Base-by-base conservation (phyloP, 2,113 vertebrate genomes). In the Phylloscopus trochiloides region DNA sequence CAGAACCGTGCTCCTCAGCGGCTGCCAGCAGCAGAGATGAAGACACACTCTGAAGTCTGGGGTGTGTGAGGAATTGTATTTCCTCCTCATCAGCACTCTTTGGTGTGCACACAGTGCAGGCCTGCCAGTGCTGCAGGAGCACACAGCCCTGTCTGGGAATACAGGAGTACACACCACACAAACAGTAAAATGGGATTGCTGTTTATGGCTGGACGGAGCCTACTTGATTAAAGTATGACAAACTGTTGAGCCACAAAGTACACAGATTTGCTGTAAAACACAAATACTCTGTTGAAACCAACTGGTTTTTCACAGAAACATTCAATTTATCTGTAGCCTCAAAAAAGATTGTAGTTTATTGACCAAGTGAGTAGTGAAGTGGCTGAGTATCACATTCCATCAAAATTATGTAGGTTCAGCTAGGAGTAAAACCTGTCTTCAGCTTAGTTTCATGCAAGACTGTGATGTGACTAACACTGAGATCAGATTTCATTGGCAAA, bases 401-500 rank as follows among this genome's bases (percentile, higher is more conserved):
- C 78, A 77, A 66, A 58, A 50, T 92, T 83, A 62, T 8, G 43
- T 58, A 58, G 50, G 67, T 83, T 90, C 71, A 88, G 31, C 34
- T 74, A 66, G 51, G 51, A 95, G 75, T 52, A 63, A 92, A 92
- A 88, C 51, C 63, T 76, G 48, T 92, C 81, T 86, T 86, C 55
- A 70, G 48, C 48, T 92, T 83, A 63, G 67, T 63, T 92, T 25
- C 32, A 43, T 18, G 3, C n/a, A 48, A 80, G 63, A 28, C 55
- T 62, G 11, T 81, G 55, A 67, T 57, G 54, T 91, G 62, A 86
- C 84, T 92, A 73, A 93, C 22, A 21, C 2, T 70, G 59, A 71
- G 63, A 63, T 92, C 52, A 51, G 59, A 86, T 96, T 96, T 96
- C 63, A 67, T 18, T 92, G 90, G 47, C 72, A 90, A 95, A 88